phyloP scores from a whole-genome alignment of 2,797 vertebrate genomes.

The Cossypha polioptera region DNA sequence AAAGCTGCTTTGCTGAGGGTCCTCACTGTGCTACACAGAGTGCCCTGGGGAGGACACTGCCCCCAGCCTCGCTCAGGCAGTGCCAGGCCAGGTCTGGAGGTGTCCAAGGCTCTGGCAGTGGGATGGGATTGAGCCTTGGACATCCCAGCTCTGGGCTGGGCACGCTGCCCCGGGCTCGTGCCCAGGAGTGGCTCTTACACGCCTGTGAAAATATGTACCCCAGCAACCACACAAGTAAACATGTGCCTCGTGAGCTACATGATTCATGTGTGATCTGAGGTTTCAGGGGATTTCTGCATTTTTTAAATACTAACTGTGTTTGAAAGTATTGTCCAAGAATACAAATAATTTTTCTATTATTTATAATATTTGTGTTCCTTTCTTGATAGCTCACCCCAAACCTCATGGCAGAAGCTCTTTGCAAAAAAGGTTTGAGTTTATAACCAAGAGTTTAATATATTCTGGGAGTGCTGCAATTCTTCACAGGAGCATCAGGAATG shows the following conservation, averaged over 20 bases:
- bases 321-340: conserved; percentile 11
- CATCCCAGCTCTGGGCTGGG: neutral
- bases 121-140: fast-evolving
- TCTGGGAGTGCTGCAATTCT: neutral
- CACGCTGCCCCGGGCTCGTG: neutral
- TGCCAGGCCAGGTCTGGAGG: neutral
- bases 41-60: fast-evolving
- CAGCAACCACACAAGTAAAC: conserved; percentile 68
- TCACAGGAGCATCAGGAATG: neutral
- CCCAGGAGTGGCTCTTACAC: conserved; percentile 39
- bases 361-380: neutral
- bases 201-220: conserved; percentile 69
- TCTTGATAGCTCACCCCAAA: neutral
- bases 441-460: neutral
- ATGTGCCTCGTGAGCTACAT: conserved; percentile 40
- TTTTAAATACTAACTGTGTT: neutral
- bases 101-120: neutral
- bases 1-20: neutral
- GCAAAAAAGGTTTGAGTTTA: neutral
- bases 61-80: neutral
- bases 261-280: conserved; percentile 48
- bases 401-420: neutral
- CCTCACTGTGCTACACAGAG: neutral
- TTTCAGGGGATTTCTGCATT: conserved; percentile 46
- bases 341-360: neutral